Evolutionary conservation across 2,113 vertebrate genomes (phyloP), one percentile per base, ranked within the genome.

Genomic region (Silurus asotus): DNA sequence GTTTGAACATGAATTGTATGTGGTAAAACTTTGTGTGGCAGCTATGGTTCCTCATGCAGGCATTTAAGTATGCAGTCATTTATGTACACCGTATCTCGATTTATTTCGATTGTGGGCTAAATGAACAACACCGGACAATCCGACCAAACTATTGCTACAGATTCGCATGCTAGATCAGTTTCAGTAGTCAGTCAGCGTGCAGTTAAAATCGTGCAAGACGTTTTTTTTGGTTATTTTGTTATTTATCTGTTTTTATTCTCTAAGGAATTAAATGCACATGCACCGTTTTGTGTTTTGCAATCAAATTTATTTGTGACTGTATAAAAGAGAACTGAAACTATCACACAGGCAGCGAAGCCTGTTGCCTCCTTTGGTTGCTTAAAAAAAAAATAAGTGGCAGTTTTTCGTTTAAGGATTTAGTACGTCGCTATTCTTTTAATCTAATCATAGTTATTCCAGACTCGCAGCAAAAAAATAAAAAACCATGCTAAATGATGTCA

Each of bases 241-340:
- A 4, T 69, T 14, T 45, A 45, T 72, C 6, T 17, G 6, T 37
- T 78, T 78, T 37, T 5, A 0, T 37, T 20, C 55, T 25, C 55
- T 20, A 0, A 2, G 5, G 77, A 59, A 37, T 37, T 6, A 20
- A 0, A 19, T 79, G 77, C 17, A 11, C 5, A 37, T 79, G 45
- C 8, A 45, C 55, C 1, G 53, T n/a, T 53, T 62, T 51, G 19
- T 55, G 74, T 79, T 79, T 79, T 59, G 77, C 77, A 59, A 20
- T 79, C 9, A 79, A 58, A 45, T 59, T 5, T 19, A 59, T 79
- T 59, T 59, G n/a, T 3, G 8, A 28, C 9, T 55, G 55, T 59
- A 20, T 37, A 11, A 79, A 58, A 20, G 55, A 58, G 77, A 79
- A 79, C 56, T 59, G 77, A 79, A 79, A 79, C 77, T 79, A 2